Percentiles rank a stretch among this genome's conserved stretches.
Conservation (phyloP, 2,797 vertebrate genomes). For the Dicrostonyx torquatus region DNA sequence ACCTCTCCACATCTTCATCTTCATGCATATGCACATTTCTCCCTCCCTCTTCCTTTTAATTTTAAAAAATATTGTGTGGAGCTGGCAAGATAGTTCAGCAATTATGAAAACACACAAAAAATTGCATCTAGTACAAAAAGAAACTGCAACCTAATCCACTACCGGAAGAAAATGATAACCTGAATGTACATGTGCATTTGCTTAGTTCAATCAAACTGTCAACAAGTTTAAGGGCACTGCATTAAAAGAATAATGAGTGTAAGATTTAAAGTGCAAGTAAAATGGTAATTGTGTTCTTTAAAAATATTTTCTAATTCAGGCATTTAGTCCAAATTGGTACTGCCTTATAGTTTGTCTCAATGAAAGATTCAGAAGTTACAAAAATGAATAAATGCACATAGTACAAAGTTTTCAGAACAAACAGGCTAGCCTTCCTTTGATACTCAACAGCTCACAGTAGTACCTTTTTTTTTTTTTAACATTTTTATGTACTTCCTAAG, state of each 20-base stretch:
- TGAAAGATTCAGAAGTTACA: neutral
- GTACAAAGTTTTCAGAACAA: neutral
- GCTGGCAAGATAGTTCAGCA: neutral
- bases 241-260: neutral
- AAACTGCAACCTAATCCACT: neutral
- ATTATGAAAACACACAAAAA: neutral
- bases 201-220: neutral
- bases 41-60: neutral
- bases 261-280: constrained; percentile 6
- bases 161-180: neutral
- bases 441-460: constrained; percentile 16
- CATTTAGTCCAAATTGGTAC: neutral
- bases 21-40: neutral
- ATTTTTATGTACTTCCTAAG: neutral
- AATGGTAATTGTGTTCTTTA: neutral
- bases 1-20: neutral
- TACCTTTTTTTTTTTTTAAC: neutral
- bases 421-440: neutral
- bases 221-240: neutral
- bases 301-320: neutral
- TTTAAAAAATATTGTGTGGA: neutral
- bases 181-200: neutral
- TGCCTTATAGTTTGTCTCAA: neutral
- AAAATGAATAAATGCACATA: neutral
- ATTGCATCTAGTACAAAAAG: neutral